phyloP scores from a whole-genome alignment of 2,888 invertebrate species.

The Melanotus villosus region DNA sequence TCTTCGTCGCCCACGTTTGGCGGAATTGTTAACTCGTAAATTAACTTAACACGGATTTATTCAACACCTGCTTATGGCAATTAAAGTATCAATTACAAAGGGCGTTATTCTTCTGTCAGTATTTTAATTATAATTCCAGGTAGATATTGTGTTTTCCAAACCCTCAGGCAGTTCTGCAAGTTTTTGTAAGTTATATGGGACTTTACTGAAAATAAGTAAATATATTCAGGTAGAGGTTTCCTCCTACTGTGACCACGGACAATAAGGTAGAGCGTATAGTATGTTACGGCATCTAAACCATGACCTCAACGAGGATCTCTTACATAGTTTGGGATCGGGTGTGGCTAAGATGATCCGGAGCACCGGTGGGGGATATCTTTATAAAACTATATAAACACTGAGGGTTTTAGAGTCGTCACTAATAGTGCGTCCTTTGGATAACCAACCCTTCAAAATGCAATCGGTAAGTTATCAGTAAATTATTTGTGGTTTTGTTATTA shows the following conservation, averaged over 20 bases:
- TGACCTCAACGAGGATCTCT: constrained; percentile 48
- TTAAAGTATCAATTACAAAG: neutral
- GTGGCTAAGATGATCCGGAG: constrained; percentile 57
- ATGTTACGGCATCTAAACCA: constrained; percentile 44
- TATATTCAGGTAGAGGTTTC: constrained; percentile 1
- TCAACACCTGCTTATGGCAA: neutral
- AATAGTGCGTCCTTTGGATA: constrained; percentile 30
- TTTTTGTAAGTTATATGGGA: constrained; percentile 1
- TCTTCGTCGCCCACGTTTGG: neutral
- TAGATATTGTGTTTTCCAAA: neutral
- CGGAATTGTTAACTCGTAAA: neutral
- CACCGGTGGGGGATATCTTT: constrained; percentile 56
- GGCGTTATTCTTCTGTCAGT: neutral
- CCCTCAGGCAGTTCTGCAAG: constrained; percentile 2
- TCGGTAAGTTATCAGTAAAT: constrained; percentile 3
- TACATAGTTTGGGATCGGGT: constrained; percentile 58
- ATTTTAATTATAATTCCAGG: constrained; percentile 1
- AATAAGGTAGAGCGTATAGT: constrained; percentile 8
- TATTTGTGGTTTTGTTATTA: neutral
- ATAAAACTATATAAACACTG: constrained; percentile 54
- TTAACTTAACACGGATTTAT: neutral
- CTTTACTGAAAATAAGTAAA: neutral
- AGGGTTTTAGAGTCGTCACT: constrained; percentile 32
- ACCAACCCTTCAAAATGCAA: constrained; percentile 29
- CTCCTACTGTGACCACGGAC: constrained; percentile 22